These are phyloP conservation scores for Drosophila macrospina DNA, from an alignment of 2,888 invertebrate species.

Conservation along the genomic window DNA sequence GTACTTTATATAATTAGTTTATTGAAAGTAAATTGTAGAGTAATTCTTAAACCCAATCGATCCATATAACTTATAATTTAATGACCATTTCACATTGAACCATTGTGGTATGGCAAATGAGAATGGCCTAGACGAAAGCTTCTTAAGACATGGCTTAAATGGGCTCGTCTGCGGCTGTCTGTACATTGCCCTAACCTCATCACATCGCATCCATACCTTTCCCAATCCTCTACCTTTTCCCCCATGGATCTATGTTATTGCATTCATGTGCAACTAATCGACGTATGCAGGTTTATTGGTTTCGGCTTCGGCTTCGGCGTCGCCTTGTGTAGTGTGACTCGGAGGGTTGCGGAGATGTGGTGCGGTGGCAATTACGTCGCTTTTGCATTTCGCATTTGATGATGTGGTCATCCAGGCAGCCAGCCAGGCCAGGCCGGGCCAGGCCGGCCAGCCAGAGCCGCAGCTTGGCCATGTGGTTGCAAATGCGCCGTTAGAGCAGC, in stretches of 20 bases:
- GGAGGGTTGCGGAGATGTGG: constrained; percentile 17
- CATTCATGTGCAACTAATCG: constrained; percentile 74
- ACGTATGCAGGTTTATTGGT: constrained; percentile 75
- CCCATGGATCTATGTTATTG: constrained; percentile 40
- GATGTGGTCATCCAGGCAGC: constrained; percentile 67
- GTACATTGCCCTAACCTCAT: constrained; percentile 17
- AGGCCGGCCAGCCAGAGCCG: constrained; percentile 27
- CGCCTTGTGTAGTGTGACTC: constrained; percentile 33
- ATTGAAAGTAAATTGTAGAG: background rate
- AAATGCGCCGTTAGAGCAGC: constrained; percentile 63
- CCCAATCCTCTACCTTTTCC: background rate
- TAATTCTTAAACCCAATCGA: constrained; percentile 1
- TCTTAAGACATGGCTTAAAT: constrained; percentile 64
- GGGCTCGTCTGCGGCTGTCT: constrained; percentile 54
- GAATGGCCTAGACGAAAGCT: constrained; percentile 46
- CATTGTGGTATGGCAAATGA: constrained; percentile 11
- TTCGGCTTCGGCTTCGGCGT: constrained; percentile 47
- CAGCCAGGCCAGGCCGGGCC: too few species aligned
- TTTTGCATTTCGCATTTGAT: constrained; percentile 72
- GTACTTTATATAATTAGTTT: background rate
- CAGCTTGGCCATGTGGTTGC: constrained; percentile 64
- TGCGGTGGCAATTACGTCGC: constrained; percentile 68
- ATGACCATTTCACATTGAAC: background rate
- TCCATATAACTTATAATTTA: constrained; percentile 15
- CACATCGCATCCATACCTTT: background rate